phyloP scores from a whole-genome alignment of 35 echinoderm and acorn worm genomes.

The Holothuria glaberrima region DNA sequence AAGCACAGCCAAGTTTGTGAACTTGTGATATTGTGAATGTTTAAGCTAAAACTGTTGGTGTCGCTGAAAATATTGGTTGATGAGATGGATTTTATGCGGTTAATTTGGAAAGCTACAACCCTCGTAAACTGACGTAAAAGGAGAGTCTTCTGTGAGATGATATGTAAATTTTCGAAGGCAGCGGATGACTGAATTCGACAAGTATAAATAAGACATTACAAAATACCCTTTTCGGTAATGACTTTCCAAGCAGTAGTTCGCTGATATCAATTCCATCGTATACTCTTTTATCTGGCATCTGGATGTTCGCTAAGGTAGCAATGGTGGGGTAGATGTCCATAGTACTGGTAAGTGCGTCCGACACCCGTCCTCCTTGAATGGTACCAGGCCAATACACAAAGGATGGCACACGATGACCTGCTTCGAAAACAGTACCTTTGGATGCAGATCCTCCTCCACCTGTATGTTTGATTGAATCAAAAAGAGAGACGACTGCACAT shows the following conservation, averaged over 20 bases:
- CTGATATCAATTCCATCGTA: conserved; percentile 77
- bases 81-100: too few species aligned
- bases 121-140: too few species aligned
- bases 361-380: conserved; percentile 8
- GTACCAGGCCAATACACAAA: conserved; percentile 69
- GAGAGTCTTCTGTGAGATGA: too few species aligned
- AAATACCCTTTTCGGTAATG: conserved; percentile 51
- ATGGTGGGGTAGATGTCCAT: conserved; percentile 80
- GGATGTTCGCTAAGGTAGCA: conserved; percentile 59
- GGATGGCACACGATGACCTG: conserved; percentile 66
- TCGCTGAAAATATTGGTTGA: too few species aligned
- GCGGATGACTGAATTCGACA: too few species aligned
- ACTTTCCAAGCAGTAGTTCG: conserved; percentile 41
- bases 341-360: conserved; percentile 22
- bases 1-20: too few species aligned
- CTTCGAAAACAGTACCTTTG: conserved; percentile 73
- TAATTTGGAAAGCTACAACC: too few species aligned
- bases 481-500: too few species aligned
- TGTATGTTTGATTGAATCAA: neutral
- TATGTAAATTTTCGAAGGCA: too few species aligned
- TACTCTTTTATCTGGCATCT: conserved; percentile 54
- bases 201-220: too few species aligned
- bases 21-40: too few species aligned
- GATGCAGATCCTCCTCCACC: conserved; percentile 71
- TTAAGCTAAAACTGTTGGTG: too few species aligned